Conservation (phyloP, 2,888 invertebrate genomes). For the Drosophila kuntzei region DNA sequence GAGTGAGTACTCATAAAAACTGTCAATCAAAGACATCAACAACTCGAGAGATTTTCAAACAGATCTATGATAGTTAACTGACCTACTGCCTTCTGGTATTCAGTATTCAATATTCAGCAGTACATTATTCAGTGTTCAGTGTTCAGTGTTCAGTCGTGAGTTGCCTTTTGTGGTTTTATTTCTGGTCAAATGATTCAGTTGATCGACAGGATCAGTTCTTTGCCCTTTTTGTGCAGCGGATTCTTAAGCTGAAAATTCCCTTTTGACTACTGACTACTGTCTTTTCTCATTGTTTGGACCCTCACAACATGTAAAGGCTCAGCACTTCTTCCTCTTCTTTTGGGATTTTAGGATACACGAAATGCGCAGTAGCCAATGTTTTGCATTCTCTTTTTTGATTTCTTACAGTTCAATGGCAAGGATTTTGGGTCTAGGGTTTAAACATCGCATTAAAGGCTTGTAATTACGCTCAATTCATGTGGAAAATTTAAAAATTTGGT, state of each 20-base stretch:
- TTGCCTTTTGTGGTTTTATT: slow-evolving; percentile 78
- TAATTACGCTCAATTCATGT: slow-evolving; percentile 63
- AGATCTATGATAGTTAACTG: slow-evolving; percentile 42
- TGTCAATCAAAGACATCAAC: slow-evolving; percentile 75
- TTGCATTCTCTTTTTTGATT: slow-evolving; percentile 65
- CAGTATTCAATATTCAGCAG: slow-evolving; percentile 12
- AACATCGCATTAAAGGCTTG: slow-evolving; percentile 53
- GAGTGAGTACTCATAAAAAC: slow-evolving; percentile 41
- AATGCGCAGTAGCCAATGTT: slow-evolving; percentile 74
- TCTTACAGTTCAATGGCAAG: slow-evolving; percentile 70
- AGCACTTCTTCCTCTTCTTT: slow-evolving; percentile 15
- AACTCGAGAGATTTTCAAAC: slow-evolving; percentile 51
- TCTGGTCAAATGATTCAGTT: slow-evolving; percentile 80
- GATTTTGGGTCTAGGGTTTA: slow-evolving; percentile 16
- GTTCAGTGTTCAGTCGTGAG: slow-evolving; percentile 5
- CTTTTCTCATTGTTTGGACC: slow-evolving; percentile 53
- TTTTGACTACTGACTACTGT: slow-evolving; percentile 73
- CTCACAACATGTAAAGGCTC: slow-evolving; percentile 70
- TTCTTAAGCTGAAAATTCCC: slow-evolving; percentile 71
- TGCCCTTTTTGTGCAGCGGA: slow-evolving; percentile 47
- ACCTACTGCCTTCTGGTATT: slow-evolving; percentile 62
- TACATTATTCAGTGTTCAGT: slow-evolving; percentile 2
- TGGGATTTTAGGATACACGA: slow-evolving; percentile 25
- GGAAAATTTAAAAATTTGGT: slow-evolving; percentile 51
- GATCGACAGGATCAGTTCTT: slow-evolving; percentile 67